Conservation (phyloP, 2,888 invertebrate genomes). For the Hyposoter didymator region DNA sequence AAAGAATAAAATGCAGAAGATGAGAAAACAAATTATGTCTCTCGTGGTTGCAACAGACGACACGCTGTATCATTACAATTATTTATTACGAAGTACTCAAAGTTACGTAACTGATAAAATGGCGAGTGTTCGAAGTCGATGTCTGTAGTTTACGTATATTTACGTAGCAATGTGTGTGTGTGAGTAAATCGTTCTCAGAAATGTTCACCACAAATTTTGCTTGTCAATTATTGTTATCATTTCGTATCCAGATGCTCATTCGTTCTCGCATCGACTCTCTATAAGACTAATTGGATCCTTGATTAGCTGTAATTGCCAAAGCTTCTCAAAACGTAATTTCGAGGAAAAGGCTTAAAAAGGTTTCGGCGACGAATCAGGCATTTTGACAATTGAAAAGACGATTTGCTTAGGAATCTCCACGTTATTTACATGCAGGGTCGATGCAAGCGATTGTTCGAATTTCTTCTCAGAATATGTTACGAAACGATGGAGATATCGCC, state of each 20-base stretch:
- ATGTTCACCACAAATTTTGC: background rate
- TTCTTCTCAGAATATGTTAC: background rate
- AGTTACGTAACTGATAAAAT: slow-evolving; percentile 26
- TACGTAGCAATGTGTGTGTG: background rate
- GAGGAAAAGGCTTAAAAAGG: too few species aligned
- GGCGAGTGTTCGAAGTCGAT: background rate
- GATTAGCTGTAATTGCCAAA: background rate
- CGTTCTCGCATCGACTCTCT: background rate
- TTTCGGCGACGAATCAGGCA: too few species aligned
- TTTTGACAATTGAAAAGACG: too few species aligned
- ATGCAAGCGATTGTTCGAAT: background rate
- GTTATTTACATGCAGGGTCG: background rate
- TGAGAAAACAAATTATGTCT: slow-evolving; percentile 17
- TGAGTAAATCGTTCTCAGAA: background rate
- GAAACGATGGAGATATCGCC: slow-evolving; percentile 9
- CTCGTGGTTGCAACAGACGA: slow-evolving; percentile 14
- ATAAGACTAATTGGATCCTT: background rate
- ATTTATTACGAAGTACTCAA: slow-evolving; percentile 34
- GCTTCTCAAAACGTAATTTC: background rate
- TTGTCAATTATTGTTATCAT: background rate
- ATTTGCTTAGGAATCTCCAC: background rate
- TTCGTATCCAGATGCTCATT: background rate
- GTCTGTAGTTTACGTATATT: background rate
- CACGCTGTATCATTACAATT: slow-evolving; percentile 32
- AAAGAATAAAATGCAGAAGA: background rate